Evolutionary conservation across 2,888 invertebrate genomes (phyloP), one percentile per base, ranked within the genome.

Genomic region (Conops quadrifasciatus): DNA sequence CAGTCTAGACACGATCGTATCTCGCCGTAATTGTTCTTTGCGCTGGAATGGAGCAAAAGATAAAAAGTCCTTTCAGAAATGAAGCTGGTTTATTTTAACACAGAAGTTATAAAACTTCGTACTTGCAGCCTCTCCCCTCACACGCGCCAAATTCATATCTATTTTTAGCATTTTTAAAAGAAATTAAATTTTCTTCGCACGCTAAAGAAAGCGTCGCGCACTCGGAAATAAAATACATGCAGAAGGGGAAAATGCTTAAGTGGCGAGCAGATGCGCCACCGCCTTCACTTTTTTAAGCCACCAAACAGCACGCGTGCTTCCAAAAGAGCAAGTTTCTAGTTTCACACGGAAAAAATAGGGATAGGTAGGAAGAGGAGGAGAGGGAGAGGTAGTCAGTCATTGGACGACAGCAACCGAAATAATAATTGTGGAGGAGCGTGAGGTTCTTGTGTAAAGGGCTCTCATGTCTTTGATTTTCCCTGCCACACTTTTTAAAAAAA

Each of bases 1-100:
- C n/a, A 60, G 72, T 72, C 72, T 72, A 72, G 72, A 72, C 72
- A 67, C 56, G 60, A 64, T 19, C 13, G 28, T 51, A 47, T 16
- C 43, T 43, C 5, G 16, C 28, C 49, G 7, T 49, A 49, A n/a
- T 65, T 65, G 5, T 13, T 9, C n/a, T 51, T 21, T 2, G 13
- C 13, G 21, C 1, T 21, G 19, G 53, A 30, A 43, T 15, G n/a
- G 11, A 21, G n/a, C 24, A 49, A 13, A 19, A 24, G 15, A 26
- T 21, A 51, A 47, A 51, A 65, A 43, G 53, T 36, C 21, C 53
- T 66, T 43, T 30, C 36, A 28, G 30, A 66, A 36, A 53, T n/a
- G 19, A 53, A 53, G 3, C 49, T 16, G 28, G 28, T 49, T 28
- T 49, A 28, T 47, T 36, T 66, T 68, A 26, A 70, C 58, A 63